Evolutionary conservation across 1,140 invertebrate species (phyloP).

Genomic region (Meloidogyne floridensis): DNA sequence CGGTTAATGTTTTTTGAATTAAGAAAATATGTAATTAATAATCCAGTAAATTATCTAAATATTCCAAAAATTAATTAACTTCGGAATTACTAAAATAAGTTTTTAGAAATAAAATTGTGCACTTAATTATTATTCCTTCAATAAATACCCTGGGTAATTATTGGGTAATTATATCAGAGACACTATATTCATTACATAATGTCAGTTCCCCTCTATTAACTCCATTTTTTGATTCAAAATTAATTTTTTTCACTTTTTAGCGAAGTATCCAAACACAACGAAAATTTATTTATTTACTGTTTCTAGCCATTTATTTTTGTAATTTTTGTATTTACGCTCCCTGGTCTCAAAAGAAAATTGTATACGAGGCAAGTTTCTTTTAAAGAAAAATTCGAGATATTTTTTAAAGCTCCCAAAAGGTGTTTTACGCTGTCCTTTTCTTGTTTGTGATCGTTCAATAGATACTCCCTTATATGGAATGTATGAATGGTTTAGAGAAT

Average conservation of each 20-base stretch:
- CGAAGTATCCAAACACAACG: constrained; percentile 33
- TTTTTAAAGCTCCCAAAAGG: constrained; percentile 43
- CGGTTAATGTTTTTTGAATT: constrained; percentile 28
- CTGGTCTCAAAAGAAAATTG: constrained; percentile 61
- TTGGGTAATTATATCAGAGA: no score
- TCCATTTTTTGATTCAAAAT: no score
- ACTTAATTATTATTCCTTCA: no score
- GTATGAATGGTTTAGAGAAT: constrained; percentile 62
- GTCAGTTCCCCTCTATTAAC: no score
- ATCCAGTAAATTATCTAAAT: no score
- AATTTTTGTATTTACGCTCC: constrained; percentile 64
- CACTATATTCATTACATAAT: no score
- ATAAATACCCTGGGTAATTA: no score
- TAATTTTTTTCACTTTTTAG: neutral
- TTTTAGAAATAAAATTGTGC: no score
- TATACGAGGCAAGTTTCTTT: constrained; percentile 48
- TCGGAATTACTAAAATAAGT: no score
- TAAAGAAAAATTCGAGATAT: neutral
- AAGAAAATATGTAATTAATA: no score
- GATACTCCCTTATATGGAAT: constrained; percentile 54
- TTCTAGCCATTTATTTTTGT: constrained; percentile 57
- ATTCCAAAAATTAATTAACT: no score
- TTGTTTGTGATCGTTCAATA: constrained; percentile 53
- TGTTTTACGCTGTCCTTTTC: constrained; percentile 51
- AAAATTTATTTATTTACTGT: constrained; percentile 42